Evolutionary conservation across 2,113 vertebrate species (phyloP).

Genomic region (Spea multiplicata): DNA sequence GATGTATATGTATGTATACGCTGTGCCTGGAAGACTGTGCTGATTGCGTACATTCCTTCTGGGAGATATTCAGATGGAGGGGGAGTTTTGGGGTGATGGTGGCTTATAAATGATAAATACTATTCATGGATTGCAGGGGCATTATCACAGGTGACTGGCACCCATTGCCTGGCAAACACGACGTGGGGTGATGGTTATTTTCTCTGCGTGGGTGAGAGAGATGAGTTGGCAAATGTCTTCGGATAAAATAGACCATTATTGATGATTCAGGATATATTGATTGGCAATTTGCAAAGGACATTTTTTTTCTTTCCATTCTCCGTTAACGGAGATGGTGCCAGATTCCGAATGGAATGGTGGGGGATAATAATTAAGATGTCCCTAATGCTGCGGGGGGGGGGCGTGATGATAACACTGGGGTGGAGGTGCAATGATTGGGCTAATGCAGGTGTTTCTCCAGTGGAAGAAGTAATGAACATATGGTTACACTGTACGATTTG

Average conservation of each 20-base stretch:
- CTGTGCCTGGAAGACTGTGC: conserved; percentile 24
- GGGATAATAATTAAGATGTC: conserved; percentile 9
- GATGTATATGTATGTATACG: conserved; percentile 24
- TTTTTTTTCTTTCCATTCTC: no score
- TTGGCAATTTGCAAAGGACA: conserved; percentile 22
- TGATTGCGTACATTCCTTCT: conserved; percentile 32
- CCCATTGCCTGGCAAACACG: conserved; percentile 27
- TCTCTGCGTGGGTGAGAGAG: not conserved
- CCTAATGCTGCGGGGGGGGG: not conserved
- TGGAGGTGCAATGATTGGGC: not conserved
- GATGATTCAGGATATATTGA: conserved; percentile 10
- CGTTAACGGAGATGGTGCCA: not conserved
- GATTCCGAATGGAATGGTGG: conserved; percentile 10
- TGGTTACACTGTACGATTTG: no score
- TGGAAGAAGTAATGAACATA: no score
- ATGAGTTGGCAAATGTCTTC: conserved; percentile 20
- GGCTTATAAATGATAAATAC: conserved; percentile 24
- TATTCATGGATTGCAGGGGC: conserved; percentile 42
- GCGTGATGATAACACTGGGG: conserved; percentile 16
- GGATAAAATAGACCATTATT: conserved; percentile 28
- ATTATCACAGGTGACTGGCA: conserved; percentile 34
- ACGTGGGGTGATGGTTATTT: not conserved
- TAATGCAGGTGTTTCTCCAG: not conserved
- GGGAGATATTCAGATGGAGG: conserved; percentile 36
- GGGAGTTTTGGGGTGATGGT: conserved; percentile 37